Base-by-base conservation (phyloP, 2,113 vertebrate genomes). In the Athene noctua region DNA sequence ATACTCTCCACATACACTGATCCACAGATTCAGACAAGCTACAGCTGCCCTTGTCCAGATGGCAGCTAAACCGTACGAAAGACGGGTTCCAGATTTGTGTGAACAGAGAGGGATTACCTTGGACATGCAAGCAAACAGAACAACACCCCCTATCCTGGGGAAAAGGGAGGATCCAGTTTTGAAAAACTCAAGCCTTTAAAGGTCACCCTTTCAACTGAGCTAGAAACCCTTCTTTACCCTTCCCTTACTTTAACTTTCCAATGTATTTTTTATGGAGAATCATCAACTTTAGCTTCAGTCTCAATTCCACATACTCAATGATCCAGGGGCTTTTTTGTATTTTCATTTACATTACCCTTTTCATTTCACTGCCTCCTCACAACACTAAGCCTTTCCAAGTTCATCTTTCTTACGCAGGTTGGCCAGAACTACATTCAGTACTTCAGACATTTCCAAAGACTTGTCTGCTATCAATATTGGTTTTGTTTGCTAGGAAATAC, bases 1-100 rank as follows among this genome's bases (percentile, higher is more conserved):
- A 26, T 15, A 27, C 23, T 54, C 59, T 72, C 34, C 40, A 83
- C 72, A 19, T 5, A 21, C 34, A 14, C 32, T 30, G 67, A 73
- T 62, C 82, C 80, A 72, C 34, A 38, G 82, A 80, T 29, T 51
- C 94, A 92, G 94, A 92, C 81, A 52, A 34, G 58, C 82, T 85
- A 58, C 95, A 94, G 81, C 92, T 97, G 95, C 95, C 81, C 90
- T 8, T 22, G 81, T 9, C 92, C 86, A 95, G 92, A 93, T 68
- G 85, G 87, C 92, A 89, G 87, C 77, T 65, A 2, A 54, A 4
- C 74, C 59, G 58, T 23, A 57, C 3, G 21, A 65, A 73, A 88
- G 46, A 27, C 70, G 83, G 79, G 71, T 86, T 74, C 91, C 95
- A 93, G 58, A 21, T 27, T 30, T 8, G 66, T 74, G 80, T 82